Percentiles rank a stretch among this genome's conserved stretches.
Conservation (phyloP, 1,140 invertebrate species). For the Leptestheria dahalacensis region DNA sequence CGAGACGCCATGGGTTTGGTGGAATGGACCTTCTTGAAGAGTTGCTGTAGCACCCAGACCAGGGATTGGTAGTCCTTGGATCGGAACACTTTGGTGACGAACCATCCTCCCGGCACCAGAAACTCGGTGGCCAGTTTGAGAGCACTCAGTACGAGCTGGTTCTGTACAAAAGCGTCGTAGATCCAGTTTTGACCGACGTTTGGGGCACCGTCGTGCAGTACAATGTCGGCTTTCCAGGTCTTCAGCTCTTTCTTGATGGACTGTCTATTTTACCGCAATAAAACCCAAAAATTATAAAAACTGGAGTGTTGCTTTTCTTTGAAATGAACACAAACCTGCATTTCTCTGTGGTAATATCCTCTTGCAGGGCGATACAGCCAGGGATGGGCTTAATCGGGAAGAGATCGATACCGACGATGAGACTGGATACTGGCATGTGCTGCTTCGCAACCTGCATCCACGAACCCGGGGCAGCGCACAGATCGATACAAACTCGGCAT, state of each 20-base stretch:
- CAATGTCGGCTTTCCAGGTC: slow-evolving; percentile 91
- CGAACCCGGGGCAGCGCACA: slow-evolving; percentile 97
- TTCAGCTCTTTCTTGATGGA: slow-evolving; percentile 69
- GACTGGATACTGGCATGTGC: slow-evolving; percentile 92
- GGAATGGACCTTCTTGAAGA: slow-evolving; percentile 80
- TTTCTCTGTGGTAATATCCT: slow-evolving; percentile 95
- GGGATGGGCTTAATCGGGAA: slow-evolving; percentile 86
- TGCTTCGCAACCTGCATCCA: slow-evolving; percentile 99
- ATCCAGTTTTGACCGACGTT: slow-evolving; percentile 95
- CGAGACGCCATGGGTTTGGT: slow-evolving; percentile 97
- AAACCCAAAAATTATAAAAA: too few relatives aligned
- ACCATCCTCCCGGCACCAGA: slow-evolving; percentile 84
- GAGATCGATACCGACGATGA: slow-evolving; percentile 86
- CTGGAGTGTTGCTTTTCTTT: too few relatives aligned
- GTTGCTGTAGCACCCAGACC: slow-evolving; percentile 88
- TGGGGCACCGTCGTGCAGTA: slow-evolving; percentile 94
- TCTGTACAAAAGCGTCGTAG: slow-evolving; percentile 92
- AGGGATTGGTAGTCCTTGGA: slow-evolving; percentile 95
- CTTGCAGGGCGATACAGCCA: slow-evolving; percentile 73
- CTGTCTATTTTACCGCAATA: too few relatives aligned
- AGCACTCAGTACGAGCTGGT: slow-evolving; percentile 73
- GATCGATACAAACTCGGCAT: slow-evolving; percentile 87
- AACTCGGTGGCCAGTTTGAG: slow-evolving; percentile 87
- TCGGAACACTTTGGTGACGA: slow-evolving; percentile 96
- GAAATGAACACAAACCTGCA: too few relatives aligned